Percentiles rank a stretch among this genome's conserved stretches.
Evolutionary conservation across 1,140 invertebrate genomes (phyloP).

Genomic region (Caerostris extrusa): DNA sequence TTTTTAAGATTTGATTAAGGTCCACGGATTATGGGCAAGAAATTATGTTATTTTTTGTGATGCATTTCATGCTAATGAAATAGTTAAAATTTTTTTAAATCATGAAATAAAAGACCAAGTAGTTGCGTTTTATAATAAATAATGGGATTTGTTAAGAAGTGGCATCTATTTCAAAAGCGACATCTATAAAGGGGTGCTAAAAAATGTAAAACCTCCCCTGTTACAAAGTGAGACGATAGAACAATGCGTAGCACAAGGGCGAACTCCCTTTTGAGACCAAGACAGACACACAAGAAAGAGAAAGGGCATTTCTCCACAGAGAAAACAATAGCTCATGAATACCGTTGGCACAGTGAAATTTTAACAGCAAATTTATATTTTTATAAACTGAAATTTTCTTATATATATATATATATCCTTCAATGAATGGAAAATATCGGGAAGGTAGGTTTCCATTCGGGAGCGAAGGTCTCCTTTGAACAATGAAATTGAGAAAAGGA

Average conservation of each 20-base stretch:
- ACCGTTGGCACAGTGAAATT: not conserved
- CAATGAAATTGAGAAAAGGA: not conserved
- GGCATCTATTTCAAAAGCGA: too few relatives aligned
- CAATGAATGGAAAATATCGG: not conserved
- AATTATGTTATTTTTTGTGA: too few relatives aligned
- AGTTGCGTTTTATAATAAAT: too few relatives aligned
- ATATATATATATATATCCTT: not conserved
- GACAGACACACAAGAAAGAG: too few relatives aligned
- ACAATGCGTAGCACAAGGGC: not conserved
- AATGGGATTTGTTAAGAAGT: too few relatives aligned
- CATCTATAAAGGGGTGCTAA: too few relatives aligned
- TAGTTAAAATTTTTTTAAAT: too few relatives aligned
- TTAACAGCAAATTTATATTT: slow-evolving; percentile 10
- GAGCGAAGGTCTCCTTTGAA: not conserved
- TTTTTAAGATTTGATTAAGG: too few relatives aligned
- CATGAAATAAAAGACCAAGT: too few relatives aligned
- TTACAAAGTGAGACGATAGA: not conserved
- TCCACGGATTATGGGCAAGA: too few relatives aligned
- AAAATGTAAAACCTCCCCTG: not conserved
- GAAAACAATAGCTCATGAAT: slow-evolving; percentile 18
- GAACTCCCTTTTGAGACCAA: not conserved
- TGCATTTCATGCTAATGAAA: too few relatives aligned
- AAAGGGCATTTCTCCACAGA: not conserved
- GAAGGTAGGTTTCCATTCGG: not conserved
- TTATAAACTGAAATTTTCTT: not conserved